Base-by-base conservation (phyloP, 2,888 invertebrate genomes). In the Agrochola circellaris region DNA sequence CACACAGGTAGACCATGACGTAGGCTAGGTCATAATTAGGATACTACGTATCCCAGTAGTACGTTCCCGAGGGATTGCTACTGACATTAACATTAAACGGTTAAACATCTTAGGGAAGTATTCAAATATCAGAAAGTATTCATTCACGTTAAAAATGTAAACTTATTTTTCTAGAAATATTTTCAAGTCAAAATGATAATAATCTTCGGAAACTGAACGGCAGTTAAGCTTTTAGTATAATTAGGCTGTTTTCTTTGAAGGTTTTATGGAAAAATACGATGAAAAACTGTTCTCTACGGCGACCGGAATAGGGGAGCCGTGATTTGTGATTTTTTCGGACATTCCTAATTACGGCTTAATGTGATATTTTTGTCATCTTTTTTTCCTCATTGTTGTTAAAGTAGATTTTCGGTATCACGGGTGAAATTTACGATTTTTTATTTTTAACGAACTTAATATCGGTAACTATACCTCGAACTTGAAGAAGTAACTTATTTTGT, bases 161-260 rank as follows among this genome's bases (percentile, higher is more conserved):
- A 54, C 4, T 72, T 70, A 71, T 70, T 80, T 78, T 84, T 60
- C 48, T 78, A 73, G 54, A 69, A 71, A 75, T 51, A 74, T 76
- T 85, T 75, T 70, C 30, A 65, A 30, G 13, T 66, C 60, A 67
- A 54, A 84, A 80, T 77, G 69, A 77, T 79, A 77, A 73, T 51
- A 73, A 60, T 72, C 66, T 48, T 61, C 34, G 30, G 30, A 23
- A 62, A 70, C 76, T 79, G 78, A 61, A 38, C 60, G 75, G 79
- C 77, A 88, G 88, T 90, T 89, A 90, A 82, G 85, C 84, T 85
- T 87, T 71, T 85, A 84, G 73, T 75, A 72, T 88, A 90, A 91
- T 90, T 88, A 90, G 87, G 86, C 87, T 88, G 88, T 88, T 89
- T 90, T 90, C 78, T 83, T 82, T 67, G 72, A 82, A 83, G 77